These are phyloP conservation scores for Drosophila varians DNA, from an alignment of 1,140 invertebrate genomes.

Conservation along the genomic window DNA sequence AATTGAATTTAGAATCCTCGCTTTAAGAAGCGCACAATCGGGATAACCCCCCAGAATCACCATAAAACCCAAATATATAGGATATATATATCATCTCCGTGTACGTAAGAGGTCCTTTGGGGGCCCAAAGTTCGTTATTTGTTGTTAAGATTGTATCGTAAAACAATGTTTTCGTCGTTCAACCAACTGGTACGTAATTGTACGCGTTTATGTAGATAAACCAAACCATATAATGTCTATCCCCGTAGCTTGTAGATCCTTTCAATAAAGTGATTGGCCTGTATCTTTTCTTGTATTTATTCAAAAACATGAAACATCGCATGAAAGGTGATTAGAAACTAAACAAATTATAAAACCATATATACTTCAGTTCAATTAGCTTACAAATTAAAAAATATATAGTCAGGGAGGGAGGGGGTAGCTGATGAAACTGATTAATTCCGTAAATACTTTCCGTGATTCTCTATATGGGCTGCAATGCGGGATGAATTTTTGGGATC, in stretches of 20 bases:
- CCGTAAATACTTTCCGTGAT: constrained; percentile 55
- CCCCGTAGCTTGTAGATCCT: constrained; percentile 48
- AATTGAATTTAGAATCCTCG: constrained; percentile 17
- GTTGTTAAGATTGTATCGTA: constrained; percentile 45
- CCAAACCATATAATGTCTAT: constrained; percentile 22
- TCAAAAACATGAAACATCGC: constrained; percentile 60
- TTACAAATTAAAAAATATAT: constrained; percentile 61
- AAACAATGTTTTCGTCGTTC: constrained; percentile 48
- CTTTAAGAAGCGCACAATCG: constrained; percentile 38
- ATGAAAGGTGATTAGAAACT: constrained; percentile 29
- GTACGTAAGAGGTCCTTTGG: constrained; percentile 34
- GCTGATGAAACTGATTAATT: constrained; percentile 56
- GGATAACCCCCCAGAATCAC: background rate
- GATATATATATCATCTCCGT: constrained; percentile 19
- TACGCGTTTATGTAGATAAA: constrained; percentile 67
- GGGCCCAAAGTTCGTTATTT: constrained; percentile 55
- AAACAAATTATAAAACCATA: constrained; percentile 51
- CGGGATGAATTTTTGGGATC: constrained; percentile 38
- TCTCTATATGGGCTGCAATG: constrained; percentile 28
- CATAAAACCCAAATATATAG: constrained; percentile 21
- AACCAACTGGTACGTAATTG: constrained; percentile 35
- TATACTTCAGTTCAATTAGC: constrained; percentile 72
- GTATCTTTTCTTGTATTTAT: constrained; percentile 57
- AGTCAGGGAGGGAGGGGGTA: constrained; percentile 14
- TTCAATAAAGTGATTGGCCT: constrained; percentile 58